A percentile compares a stretch with the other conserved stretches of the same genome.
These are phyloP conservation scores for Anarhynchus alexandrinus DNA, from an alignment of 2,113 vertebrate genomes.

Conservation along the genomic window DNA sequence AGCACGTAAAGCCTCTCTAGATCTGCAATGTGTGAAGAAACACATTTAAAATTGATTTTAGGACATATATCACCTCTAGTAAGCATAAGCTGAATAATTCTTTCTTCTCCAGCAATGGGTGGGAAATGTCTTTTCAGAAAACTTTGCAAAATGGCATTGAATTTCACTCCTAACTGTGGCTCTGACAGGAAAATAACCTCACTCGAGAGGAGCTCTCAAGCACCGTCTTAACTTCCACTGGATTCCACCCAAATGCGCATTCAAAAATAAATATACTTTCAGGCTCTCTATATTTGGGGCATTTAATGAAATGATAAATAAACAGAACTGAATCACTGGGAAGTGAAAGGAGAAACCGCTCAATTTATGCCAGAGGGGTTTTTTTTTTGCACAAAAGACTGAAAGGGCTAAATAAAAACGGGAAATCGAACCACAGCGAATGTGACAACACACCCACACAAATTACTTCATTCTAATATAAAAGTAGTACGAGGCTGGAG, in stretches of 20 bases:
- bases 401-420: neutral
- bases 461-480: constrained; percentile 40
- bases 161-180: neutral
- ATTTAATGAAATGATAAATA: neutral
- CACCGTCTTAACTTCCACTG: neutral
- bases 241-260: neutral
- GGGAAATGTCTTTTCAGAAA: neutral
- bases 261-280: neutral
- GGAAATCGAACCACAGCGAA: neutral
- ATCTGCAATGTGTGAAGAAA: neutral
- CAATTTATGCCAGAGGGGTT: neutral
- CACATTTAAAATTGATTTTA: neutral
- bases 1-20: neutral
- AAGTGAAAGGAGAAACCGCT: neutral
- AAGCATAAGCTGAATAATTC: neutral
- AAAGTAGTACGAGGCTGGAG: constrained; percentile 21
- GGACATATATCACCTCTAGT: neutral
- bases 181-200: neutral
- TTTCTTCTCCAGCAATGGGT: neutral
- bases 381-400: neutral
- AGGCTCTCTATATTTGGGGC: neutral
- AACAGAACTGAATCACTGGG: neutral
- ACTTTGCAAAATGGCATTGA: neutral
- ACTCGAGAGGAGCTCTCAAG: neutral
- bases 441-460: neutral